A percentile compares a stretch with the other conserved stretches of the same genome.
phyloP scores from a whole-genome alignment of 2,888 invertebrate genomes.

The Ophion slaviceki region DNA sequence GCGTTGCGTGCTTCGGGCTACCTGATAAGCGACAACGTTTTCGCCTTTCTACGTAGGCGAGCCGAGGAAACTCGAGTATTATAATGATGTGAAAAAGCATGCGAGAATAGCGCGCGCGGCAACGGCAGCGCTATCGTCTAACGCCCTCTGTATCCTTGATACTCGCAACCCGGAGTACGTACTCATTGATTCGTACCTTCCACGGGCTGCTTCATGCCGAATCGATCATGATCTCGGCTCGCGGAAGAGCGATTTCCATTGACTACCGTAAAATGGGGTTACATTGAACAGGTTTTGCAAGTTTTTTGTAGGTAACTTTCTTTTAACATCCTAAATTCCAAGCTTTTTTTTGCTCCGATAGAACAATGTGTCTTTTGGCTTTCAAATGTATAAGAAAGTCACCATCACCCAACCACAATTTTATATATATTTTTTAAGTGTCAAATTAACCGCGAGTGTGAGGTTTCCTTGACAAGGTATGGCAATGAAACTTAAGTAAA shows the following conservation, averaged over 20 bases:
- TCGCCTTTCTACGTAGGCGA: slow-evolving; percentile 65
- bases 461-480: too few species aligned
- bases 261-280: neutral
- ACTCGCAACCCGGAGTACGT: neutral
- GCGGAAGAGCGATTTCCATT: neutral
- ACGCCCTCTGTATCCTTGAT: slow-evolving; percentile 7
- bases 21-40: slow-evolving; percentile 69
- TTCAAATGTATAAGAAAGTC: too few species aligned
- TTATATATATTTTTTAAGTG: too few species aligned
- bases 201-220: neutral
- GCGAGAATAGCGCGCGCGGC: neutral
- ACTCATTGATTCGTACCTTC: slow-evolving; percentile 14
- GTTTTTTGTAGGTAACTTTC: too few species aligned
- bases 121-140: slow-evolving; percentile 36
- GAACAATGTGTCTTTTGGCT: too few species aligned
- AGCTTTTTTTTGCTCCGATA: too few species aligned
- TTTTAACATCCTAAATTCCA: too few species aligned
- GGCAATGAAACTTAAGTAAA: too few species aligned
- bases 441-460: too few species aligned
- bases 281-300: neutral
- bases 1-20: slow-evolving; percentile 63
- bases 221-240: neutral
- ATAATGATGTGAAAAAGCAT: slow-evolving; percentile 51
- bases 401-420: too few species aligned
- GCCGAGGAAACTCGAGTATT: slow-evolving; percentile 49